phyloP scores from a whole-genome alignment of 2,113 vertebrate genomes.

The Psittacus erithacus region DNA sequence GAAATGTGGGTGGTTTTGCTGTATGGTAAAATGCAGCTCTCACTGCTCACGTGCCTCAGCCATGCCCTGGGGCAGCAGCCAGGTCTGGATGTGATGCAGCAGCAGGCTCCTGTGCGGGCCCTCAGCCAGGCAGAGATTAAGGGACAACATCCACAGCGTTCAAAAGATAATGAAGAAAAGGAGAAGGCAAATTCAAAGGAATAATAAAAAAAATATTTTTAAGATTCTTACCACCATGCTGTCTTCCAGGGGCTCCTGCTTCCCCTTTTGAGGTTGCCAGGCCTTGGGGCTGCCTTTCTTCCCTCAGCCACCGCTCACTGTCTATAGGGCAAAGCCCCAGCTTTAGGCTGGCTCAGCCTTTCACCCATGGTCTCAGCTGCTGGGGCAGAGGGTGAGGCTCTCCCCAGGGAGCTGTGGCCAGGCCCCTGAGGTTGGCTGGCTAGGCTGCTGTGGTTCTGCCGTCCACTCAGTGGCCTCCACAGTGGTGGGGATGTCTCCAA shows the following conservation, averaged over 20 bases:
- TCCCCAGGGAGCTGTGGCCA: not conserved
- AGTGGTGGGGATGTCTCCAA: accelerated
- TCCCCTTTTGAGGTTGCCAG: not conserved
- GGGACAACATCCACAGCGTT: accelerated
- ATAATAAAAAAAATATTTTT: too few species aligned
- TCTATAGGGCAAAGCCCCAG: not conserved
- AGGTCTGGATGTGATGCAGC: accelerated
- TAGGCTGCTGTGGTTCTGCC: not conserved
- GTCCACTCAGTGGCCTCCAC: accelerated
- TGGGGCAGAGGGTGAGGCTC: not conserved
- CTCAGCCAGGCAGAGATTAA: not conserved
- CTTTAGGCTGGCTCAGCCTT: not conserved
- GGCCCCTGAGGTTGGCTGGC: accelerated
- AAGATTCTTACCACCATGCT: not conserved
- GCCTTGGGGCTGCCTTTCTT: not conserved
- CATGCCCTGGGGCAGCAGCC: not conserved
- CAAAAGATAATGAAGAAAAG: not conserved
- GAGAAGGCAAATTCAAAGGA: not conserved
- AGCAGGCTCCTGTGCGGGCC: accelerated
- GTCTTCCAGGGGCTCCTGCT: not conserved
- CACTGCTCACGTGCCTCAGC: not conserved
- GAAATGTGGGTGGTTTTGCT: not conserved
- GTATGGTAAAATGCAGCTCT: not conserved
- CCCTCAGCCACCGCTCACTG: not conserved
- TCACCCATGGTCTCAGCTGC: accelerated